Evolutionary conservation across 2,888 invertebrate species (phyloP).

Genomic region (Xestobium rufovillosum): DNA sequence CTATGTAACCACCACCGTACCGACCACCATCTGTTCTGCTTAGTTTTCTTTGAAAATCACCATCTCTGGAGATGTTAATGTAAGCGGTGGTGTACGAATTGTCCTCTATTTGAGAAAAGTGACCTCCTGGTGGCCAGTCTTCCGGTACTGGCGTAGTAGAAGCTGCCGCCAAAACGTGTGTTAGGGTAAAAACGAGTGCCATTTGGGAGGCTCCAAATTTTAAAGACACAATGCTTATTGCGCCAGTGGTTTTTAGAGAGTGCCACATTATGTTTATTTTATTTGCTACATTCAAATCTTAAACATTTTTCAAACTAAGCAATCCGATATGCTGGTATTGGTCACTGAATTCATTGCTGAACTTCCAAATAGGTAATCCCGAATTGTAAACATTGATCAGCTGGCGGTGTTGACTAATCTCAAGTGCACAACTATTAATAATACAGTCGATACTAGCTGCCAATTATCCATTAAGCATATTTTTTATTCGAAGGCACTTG

Average conservation of each 20-base stretch:
- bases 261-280: not conserved
- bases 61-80: not conserved
- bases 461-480: no score
- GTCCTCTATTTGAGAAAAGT: constrained; percentile 27
- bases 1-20: constrained; percentile 62
- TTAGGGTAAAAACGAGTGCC: not conserved
- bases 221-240: no score
- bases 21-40: constrained; percentile 40
- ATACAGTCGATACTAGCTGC: no score
- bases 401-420: no score
- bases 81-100: not conserved
- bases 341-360: no score
- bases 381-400: no score
- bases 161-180: constrained; percentile 3
- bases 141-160: constrained; percentile 29
- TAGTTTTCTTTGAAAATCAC: constrained; percentile 14
- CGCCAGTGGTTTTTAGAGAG: no score
- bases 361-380: no score
- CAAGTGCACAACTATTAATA: no score
- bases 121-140: constrained; percentile 35
- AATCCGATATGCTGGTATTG: not conserved
- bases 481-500: no score
- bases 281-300: not conserved
- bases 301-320: not conserved
- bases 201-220: not conserved